Evolutionary conservation across 2,113 vertebrate genomes (phyloP), one percentile per base, ranked within the genome.

Genomic region (Cnemophilus loriae): DNA sequence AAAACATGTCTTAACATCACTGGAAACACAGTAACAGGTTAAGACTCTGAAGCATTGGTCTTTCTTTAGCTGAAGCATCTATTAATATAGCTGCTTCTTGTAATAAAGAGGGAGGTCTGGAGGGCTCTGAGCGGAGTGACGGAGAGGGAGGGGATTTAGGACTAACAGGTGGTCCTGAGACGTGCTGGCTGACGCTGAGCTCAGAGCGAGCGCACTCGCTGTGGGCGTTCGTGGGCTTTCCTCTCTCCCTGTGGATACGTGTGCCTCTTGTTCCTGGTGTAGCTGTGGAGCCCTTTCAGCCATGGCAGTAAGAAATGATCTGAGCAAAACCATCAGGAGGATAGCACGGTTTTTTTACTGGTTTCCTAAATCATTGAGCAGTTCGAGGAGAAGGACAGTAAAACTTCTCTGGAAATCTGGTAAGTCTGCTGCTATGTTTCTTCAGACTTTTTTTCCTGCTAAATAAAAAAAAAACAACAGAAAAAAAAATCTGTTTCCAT

Each of bases 81-180:
- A 91, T 96, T 97, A 97, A 98, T 98, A 97, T 75, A 93, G 73
- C 83, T 93, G 81, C 89, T 96, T 39, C 92, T 88, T n/a, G 88
- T 93, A 95, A 85, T 56, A 37, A 97, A 82, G 94, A 89, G 91
- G 91, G 92, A 97, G 94, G 96, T 97, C 97, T 96, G 87, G 89
- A 97, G 85, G 93, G 95, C 93, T 96, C 10, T 8, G 79, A 85
- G 83, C 46, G 1, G 69, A 90, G 95, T 84, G 95, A 79, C 92
- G 64, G 91, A 91, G 94, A 95, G 93, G 95, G 96, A 97, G 94
- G 96, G 97, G 96, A 98, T 97, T 98, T 97, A 96, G 96, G 93
- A 64, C 95, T 84, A 97, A 98, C 98, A 98, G 97, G 97, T 98
- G 97, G 94, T 96, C 95, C 84, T 57, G 97, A 97, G 98, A 93